Conservation (phyloP, 1,140 invertebrate species). For the Pseudomyrmex gracilis region DNA sequence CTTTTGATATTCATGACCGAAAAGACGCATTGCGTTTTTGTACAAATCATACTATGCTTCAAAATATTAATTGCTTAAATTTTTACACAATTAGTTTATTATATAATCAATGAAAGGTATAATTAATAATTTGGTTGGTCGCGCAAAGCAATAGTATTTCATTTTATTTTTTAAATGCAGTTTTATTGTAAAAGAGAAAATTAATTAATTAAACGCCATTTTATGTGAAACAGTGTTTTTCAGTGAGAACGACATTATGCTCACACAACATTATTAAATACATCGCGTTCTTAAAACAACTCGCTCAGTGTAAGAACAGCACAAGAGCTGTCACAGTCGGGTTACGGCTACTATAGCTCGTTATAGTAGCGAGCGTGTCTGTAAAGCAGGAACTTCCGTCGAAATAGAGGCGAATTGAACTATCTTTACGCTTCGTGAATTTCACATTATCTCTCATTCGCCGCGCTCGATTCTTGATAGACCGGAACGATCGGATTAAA, state of each 20-base stretch:
- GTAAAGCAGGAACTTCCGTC: conserved; percentile 78
- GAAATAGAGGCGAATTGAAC: conserved; percentile 75
- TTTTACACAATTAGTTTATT: background rate
- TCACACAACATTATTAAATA: conserved; percentile 25
- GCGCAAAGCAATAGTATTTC: background rate
- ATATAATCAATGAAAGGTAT: background rate
- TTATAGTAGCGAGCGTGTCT: conserved; percentile 28
- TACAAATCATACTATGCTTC: too few relatives aligned
- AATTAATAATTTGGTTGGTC: background rate
- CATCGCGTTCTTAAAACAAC: conserved; percentile 26
- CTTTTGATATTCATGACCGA: background rate
- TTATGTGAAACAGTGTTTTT: background rate
- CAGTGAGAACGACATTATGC: background rate
- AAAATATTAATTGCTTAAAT: background rate
- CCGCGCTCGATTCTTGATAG: conserved; percentile 66
- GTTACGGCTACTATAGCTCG: conserved; percentile 56
- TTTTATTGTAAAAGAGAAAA: background rate
- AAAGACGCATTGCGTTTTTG: background rate
- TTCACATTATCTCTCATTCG: conserved; percentile 70
- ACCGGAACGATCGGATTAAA: conserved; percentile 69
- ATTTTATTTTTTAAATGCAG: background rate
- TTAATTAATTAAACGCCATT: too few relatives aligned
- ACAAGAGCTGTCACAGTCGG: conserved; percentile 60
- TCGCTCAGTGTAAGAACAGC: conserved; percentile 58
- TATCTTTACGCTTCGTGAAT: conserved; percentile 75